Percentiles rank a stretch among this genome's conserved stretches.
Conservation (phyloP, 1,140 invertebrate genomes). For the Copidosoma floridanum region DNA sequence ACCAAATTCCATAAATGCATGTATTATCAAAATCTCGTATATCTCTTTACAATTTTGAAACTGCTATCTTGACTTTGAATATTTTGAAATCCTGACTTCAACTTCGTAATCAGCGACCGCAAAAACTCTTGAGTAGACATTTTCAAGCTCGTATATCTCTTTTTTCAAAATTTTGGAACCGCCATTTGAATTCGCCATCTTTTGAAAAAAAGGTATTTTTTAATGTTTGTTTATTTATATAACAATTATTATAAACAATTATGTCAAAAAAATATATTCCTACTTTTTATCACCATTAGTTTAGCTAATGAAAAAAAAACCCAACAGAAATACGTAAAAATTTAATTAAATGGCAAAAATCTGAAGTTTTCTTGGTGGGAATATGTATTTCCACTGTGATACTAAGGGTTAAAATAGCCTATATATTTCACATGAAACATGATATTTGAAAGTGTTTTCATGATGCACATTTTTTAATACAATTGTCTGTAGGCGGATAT, state of each 20-base stretch:
- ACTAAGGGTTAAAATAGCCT: neutral
- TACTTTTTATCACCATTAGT: neutral
- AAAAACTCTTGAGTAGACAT: neutral
- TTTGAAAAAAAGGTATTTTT: neutral
- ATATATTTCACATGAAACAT: too few species aligned
- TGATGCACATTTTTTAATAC: too few species aligned
- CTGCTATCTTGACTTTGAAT: neutral
- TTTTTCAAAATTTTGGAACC: too few species aligned
- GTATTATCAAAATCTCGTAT: neutral
- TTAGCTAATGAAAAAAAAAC: neutral
- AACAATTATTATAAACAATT: conserved; percentile 1
- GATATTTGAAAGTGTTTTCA: too few species aligned
- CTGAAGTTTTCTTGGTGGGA: neutral
- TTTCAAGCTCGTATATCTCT: neutral
- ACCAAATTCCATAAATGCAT: neutral
- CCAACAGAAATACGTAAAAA: neutral
- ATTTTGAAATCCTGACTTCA: neutral
- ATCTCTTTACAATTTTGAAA: neutral
- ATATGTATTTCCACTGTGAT: neutral
- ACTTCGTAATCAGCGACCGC: neutral
- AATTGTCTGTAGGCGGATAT: too few species aligned
- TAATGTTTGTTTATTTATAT: neutral
- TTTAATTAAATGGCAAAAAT: neutral
- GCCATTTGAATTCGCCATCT: too few species aligned
- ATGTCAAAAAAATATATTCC: neutral